Conservation (phyloP, 2,113 vertebrate genomes). For the Sorex fumeus region DNA sequence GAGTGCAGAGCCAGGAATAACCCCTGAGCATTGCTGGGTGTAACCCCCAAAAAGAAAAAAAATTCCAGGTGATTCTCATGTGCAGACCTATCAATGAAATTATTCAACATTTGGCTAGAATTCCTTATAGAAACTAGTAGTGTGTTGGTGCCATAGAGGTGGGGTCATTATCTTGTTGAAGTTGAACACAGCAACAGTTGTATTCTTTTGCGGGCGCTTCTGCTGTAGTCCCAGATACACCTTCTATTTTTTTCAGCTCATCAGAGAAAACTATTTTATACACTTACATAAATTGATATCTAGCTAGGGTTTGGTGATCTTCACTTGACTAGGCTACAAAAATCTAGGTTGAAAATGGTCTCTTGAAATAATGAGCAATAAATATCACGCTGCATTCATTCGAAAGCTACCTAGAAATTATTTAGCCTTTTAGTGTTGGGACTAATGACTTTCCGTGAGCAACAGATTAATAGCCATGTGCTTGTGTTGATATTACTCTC, state of each 20-base stretch:
- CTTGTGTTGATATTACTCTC: constrained; percentile 61
- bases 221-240: not conserved
- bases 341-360: not conserved
- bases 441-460: constrained; percentile 55
- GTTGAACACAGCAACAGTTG: not conserved
- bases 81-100: not conserved
- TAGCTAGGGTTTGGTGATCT: not conserved
- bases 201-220: not conserved
- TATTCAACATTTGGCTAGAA: not conserved
- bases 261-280: not conserved
- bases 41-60: too few relatives aligned
- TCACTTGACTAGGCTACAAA: not conserved
- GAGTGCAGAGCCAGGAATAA: too few relatives aligned
- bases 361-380: not conserved
- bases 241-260: not conserved
- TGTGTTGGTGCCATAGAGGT: not conserved
- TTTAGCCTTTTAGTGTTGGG: constrained; percentile 18
- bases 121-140: not conserved
- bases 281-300: not conserved
- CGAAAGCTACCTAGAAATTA: constrained; percentile 66
- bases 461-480: constrained; percentile 57
- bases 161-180: not conserved
- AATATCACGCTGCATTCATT: constrained; percentile 1
- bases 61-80: not conserved
- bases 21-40: too few relatives aligned